Evolutionary conservation across 2,113 vertebrate species (phyloP).

Genomic region (Myotis brandtii): DNA sequence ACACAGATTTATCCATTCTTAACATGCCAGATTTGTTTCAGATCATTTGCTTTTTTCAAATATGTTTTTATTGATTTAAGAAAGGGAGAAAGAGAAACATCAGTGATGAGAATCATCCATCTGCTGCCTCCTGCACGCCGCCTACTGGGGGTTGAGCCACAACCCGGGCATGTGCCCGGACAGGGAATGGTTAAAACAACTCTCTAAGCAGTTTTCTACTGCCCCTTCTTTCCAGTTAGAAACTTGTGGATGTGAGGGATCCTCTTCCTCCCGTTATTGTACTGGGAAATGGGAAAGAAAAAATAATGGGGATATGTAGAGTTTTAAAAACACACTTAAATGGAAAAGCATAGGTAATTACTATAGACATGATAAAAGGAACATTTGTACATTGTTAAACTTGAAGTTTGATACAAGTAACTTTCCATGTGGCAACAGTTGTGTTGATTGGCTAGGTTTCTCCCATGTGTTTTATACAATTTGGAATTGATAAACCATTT

Average conservation of each 20-base stretch:
- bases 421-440: neutral
- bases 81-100: no score
- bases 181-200: no score
- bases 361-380: neutral
- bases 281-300: neutral
- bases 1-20: neutral
- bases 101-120: no score
- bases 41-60: neutral
- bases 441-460: neutral
- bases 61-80: no score
- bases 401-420: neutral
- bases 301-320: neutral
- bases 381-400: neutral
- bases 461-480: neutral
- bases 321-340: neutral
- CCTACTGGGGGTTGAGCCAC: no score
- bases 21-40: neutral
- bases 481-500: neutral
- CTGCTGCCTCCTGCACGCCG: no score
- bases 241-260: no score
- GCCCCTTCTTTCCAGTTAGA: no score
- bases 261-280: neutral
- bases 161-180: no score
- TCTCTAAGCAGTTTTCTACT: no score
- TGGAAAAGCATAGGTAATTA: neutral